Percentiles rank a stretch among this genome's conserved stretches.
phyloP scores from a whole-genome alignment of 2,113 vertebrate species.

The Ictidomys tridecemlineatus region DNA sequence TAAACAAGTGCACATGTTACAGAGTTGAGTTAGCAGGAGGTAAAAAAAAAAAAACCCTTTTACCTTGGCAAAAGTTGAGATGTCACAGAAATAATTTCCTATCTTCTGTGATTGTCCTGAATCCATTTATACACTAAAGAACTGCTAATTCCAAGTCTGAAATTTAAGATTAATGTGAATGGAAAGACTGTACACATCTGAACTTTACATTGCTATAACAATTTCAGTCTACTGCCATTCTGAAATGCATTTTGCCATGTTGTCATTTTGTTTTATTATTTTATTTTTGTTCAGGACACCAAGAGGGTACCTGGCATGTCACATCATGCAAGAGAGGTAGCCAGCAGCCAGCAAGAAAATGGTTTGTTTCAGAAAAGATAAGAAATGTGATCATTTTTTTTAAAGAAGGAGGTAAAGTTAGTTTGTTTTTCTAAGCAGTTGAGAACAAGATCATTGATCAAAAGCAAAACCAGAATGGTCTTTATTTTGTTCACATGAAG shows the following conservation, averaged over 20 bases:
- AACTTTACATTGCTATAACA: not conserved
- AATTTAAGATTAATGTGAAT: not conserved
- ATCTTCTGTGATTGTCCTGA: not conserved
- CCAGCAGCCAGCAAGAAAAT: slow-evolving; percentile 23
- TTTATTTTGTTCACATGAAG: not conserved
- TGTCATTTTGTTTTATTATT: slow-evolving; percentile 31
- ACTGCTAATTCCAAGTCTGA: not conserved
- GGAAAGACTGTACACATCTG: not conserved
- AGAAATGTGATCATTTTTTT: slow-evolving; percentile 40
- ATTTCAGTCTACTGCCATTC: not conserved
- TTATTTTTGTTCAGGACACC: slow-evolving; percentile 70
- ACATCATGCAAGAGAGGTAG: not conserved
- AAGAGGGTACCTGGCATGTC: not conserved
- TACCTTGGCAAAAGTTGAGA: not conserved
- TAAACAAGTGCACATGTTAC: not conserved
- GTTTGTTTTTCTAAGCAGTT: slow-evolving; percentile 51
- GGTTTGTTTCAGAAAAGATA: slow-evolving; percentile 22
- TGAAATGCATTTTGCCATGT: slow-evolving; percentile 19
- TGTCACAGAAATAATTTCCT: not conserved
- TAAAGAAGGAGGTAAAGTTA: slow-evolving; percentile 20
- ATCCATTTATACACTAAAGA: not conserved
- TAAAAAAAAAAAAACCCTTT: not conserved
- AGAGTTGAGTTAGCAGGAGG: not conserved
- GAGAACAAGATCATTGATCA: not conserved
- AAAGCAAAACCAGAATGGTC: slow-evolving; percentile 24